Evolutionary conservation across 2,888 invertebrate species (phyloP), one percentile per base, ranked within the genome.

Genomic region (Zootermopsis nevadensis): DNA sequence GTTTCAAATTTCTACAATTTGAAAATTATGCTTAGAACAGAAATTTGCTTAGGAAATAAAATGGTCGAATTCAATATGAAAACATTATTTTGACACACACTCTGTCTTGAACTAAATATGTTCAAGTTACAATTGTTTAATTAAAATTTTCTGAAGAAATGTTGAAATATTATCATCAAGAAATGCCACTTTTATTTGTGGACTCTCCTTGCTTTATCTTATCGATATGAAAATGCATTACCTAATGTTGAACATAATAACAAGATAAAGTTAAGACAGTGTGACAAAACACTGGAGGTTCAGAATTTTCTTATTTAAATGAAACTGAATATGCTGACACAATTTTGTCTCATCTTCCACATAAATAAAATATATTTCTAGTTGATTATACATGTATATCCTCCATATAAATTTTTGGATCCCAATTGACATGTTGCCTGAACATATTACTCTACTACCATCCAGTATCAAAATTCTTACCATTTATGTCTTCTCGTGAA

Each of bases 1-100:
- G 27, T 24, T 22, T 33, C 69, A 69, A 33, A 69, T 33, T 69
- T 31, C 69, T 69, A 33, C 69, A 69, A 27, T 69, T 66, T 69
- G 69, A 27, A 67, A 67, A 67, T 67, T n/a, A 67, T 67, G 7
- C 19, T 69, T 69, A 27, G 4, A 48, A 48, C 15, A 60, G 7
- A 60, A 60, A n/a, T n/a, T 60, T 60, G n/a, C 60, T 27, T 60
- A 12, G 27, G 8, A 19, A 69, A 69, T 31, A 33, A 69, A 31
- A 33, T 31, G 27, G 27, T 66, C 12, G 27, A 15, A 15, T 8
- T 66, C 8, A 66, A 27, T 10, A 27, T 69, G 19, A 8, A 42
- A 6, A 1, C 38, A 6, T 33, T 33, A 19, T 69, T 69, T 69
- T 69, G 69, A 69, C 69, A 69, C 69, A 31, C 12, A 33, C 38